Percentiles rank a stretch among this genome's conserved stretches.
Conservation (phyloP, 2,888 invertebrate genomes). For the Dynastes hyllus region DNA sequence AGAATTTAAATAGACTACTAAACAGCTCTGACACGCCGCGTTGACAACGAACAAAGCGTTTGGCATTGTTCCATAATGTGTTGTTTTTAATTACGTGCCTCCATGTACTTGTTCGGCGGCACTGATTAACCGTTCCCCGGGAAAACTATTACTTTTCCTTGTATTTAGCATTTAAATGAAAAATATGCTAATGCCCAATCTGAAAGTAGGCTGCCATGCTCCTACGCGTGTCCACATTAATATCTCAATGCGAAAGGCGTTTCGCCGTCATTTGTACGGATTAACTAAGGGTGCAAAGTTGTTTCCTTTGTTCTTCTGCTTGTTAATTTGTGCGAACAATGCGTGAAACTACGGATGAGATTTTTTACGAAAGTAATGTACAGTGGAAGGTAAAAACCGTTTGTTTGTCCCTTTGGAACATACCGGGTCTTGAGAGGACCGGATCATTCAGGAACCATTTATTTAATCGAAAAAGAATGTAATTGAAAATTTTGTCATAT, state of each 20-base stretch:
- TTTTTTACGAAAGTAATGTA: too few relatives aligned
- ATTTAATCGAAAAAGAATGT: too few relatives aligned
- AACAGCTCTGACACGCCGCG: not conserved
- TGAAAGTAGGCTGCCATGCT: slow-evolving; percentile 19
- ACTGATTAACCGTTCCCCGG: slow-evolving; percentile 5
- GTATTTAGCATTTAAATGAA: slow-evolving; percentile 45
- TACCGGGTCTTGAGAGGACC: too few relatives aligned
- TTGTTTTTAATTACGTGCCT: not conserved
- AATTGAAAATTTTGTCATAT: too few relatives aligned
- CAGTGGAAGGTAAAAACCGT: too few relatives aligned
- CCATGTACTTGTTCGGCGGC: not conserved
- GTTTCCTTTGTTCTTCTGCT: not conserved
- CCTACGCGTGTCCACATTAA: slow-evolving; percentile 30
- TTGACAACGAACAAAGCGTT: slow-evolving; percentile 4
- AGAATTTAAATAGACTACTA: slow-evolving; percentile 5
- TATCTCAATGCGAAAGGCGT: slow-evolving; percentile 16
- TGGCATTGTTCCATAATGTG: not conserved
- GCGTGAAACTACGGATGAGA: too few relatives aligned
- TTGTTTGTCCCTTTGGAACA: too few relatives aligned
- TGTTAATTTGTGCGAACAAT: too few relatives aligned
- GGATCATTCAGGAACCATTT: too few relatives aligned
- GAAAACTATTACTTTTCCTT: slow-evolving; percentile 32
- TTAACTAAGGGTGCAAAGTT: slow-evolving; percentile 9
- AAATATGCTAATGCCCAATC: slow-evolving; percentile 42
- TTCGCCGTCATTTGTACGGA: slow-evolving; percentile 17